A percentile compares a stretch with the other conserved stretches of the same genome.
Conservation (phyloP, 2,113 vertebrate species). For the Atractosteus spatula region DNA sequence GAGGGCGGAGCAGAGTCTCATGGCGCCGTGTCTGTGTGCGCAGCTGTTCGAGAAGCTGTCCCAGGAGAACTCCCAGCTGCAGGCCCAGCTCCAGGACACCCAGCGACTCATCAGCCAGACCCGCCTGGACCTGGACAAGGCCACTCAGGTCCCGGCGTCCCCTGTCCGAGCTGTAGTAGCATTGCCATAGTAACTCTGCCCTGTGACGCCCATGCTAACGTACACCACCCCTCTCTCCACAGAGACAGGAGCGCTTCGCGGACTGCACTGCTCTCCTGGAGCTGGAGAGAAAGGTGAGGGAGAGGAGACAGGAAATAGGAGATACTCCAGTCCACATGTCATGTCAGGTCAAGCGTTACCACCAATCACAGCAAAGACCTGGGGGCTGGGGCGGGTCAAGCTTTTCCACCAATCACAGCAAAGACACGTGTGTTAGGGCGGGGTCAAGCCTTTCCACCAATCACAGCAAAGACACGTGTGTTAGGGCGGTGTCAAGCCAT, state of each 20-base stretch:
- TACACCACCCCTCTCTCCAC: constrained; percentile 22
- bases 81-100: constrained; percentile 73
- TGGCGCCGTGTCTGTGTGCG: background rate
- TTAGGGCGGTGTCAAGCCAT: too few relatives aligned
- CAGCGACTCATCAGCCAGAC: constrained; percentile 68
- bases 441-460: too few relatives aligned
- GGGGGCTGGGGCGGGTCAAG: too few relatives aligned
- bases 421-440: too few relatives aligned
- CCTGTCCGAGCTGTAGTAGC: background rate
- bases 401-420: too few relatives aligned
- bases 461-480: too few relatives aligned
- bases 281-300: constrained; percentile 71
- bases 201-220: background rate
- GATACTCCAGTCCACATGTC: too few relatives aligned
- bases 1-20: too few relatives aligned
- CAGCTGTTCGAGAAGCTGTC: constrained; percentile 73
- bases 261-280: constrained; percentile 75
- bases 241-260: constrained; percentile 74
- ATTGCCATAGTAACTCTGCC: background rate
- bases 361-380: too few relatives aligned
- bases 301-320: background rate
- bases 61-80: constrained; percentile 70
- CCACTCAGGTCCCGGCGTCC: constrained; percentile 61
- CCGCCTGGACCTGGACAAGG: constrained; percentile 71
- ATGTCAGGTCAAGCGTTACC: too few relatives aligned